Percentiles rank a stretch among this genome's conserved stretches.
phyloP scores from a whole-genome alignment of 1,140 invertebrate genomes.

The Vanessa tameamea region DNA sequence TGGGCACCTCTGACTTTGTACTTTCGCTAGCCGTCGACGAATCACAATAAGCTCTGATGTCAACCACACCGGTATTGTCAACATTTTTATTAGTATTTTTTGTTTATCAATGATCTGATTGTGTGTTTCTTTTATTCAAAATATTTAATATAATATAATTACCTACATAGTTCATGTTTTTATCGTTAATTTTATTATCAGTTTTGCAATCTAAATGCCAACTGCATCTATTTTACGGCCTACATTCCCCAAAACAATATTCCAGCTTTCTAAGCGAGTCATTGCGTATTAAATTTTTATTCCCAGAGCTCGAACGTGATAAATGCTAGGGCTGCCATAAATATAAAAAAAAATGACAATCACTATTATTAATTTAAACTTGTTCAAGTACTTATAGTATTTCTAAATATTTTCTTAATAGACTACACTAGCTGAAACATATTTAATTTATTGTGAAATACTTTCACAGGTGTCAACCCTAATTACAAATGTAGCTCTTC shows the following conservation, averaged over 20 bases:
- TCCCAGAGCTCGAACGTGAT: slow-evolving; percentile 14
- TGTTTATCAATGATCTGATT: slow-evolving; percentile 8
- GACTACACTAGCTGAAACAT: background rate
- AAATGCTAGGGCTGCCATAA: background rate
- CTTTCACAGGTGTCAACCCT: slow-evolving; percentile 4
- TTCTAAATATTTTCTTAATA: background rate
- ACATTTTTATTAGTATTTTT: slow-evolving; percentile 16
- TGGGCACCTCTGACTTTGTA: slow-evolving; percentile 19
- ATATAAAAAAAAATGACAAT: background rate
- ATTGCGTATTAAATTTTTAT: background rate
- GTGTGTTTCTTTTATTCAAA: background rate
- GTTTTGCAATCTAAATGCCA: no score
- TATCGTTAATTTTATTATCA: no score
- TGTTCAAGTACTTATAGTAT: background rate
- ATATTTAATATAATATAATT: background rate
- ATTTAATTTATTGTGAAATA: background rate
- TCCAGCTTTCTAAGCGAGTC: slow-evolving; percentile 13
- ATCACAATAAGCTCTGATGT: slow-evolving; percentile 22
- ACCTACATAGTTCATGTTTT: no score
- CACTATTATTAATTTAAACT: background rate
- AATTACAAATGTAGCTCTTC: slow-evolving; percentile 10
- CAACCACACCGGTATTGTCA: slow-evolving; percentile 28
- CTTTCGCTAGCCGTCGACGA: slow-evolving; percentile 21
- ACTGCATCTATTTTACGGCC: background rate
- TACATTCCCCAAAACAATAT: background rate